Conservation (phyloP, 2,797 vertebrate species). For the Hydrocynus forskahlii region DNA sequence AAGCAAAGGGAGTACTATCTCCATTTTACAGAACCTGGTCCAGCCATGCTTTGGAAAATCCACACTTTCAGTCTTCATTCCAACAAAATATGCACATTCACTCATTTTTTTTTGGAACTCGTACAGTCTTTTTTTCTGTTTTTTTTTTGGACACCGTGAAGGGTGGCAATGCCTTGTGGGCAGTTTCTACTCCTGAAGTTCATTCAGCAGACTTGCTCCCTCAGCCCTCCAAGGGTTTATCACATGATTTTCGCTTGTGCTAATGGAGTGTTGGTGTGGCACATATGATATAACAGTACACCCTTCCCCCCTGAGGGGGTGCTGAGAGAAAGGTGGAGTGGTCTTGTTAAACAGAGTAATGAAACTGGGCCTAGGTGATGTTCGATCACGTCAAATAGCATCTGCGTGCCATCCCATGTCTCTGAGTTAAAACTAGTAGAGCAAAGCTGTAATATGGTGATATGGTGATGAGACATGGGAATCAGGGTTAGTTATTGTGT, state of each 20-base stretch:
- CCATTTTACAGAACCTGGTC: not conserved
- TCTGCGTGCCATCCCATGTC: not conserved
- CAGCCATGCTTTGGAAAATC: not conserved
- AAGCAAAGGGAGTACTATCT: not conserved
- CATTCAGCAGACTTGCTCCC: conserved; percentile 9
- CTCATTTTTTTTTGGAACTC: not conserved
- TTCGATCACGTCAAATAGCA: not conserved
- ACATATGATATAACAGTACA: conserved; percentile 23
- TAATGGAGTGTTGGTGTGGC: conserved; percentile 15
- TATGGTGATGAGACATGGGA: not conserved
- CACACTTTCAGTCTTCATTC: not conserved
- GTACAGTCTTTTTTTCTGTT: not conserved
- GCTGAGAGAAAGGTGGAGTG: not conserved
- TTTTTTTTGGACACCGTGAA: not conserved
- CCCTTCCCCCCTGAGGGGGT: not conserved
- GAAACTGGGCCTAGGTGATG: conserved; percentile 2
- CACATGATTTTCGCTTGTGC: conserved; percentile 20
- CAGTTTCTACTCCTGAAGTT: conserved; percentile 4
- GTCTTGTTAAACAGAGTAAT: conserved; percentile 7
- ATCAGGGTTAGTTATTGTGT: not conserved
- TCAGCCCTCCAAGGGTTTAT: conserved; percentile 21
- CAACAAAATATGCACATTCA: conserved; percentile 7
- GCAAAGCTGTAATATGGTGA: not conserved
- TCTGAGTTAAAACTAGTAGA: not conserved
- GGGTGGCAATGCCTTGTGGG: conserved; percentile 17